Evolutionary conservation across 1,140 invertebrate species (phyloP).

Genomic region (Pseudomyrmex cubaensis): DNA sequence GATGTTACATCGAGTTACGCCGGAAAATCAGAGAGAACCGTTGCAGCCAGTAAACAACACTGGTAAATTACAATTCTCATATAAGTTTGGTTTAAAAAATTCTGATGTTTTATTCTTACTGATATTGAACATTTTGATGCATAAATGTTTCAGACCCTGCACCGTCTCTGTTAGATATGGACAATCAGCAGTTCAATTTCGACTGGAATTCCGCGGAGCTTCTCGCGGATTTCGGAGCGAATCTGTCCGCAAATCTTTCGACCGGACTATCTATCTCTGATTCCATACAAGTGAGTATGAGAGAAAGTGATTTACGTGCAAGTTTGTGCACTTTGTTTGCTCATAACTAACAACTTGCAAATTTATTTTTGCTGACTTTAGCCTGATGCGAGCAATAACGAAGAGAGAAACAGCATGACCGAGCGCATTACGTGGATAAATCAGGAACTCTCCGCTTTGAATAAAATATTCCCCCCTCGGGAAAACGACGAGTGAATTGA

Average conservation of each 20-base stretch:
- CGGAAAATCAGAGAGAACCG: conserved; percentile 44
- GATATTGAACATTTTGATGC: no score
- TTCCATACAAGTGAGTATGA: conserved; percentile 62
- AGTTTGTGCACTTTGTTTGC: no score
- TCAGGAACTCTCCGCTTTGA: conserved; percentile 77
- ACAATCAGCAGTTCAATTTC: conserved; percentile 67
- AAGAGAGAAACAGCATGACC: conserved; percentile 84
- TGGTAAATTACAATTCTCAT: conserved; percentile 40
- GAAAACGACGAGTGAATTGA: conserved; percentile 67
- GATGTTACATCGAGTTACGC: conserved; percentile 42
- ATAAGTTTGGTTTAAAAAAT: background rate
- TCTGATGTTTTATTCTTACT: no score
- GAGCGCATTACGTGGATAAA: conserved; percentile 74
- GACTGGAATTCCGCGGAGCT: conserved; percentile 68
- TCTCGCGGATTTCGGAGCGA: conserved; percentile 66
- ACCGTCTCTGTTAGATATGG: conserved; percentile 41
- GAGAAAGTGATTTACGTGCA: background rate
- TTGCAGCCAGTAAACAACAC: conserved; percentile 56
- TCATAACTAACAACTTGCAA: background rate
- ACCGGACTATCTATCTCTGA: conserved; percentile 73
- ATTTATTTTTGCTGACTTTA: conserved; percentile 47
- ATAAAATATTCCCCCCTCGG: conserved; percentile 75
- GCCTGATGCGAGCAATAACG: conserved; percentile 26
- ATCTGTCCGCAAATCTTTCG: conserved; percentile 72
- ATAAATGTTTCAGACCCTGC: conserved; percentile 33